These are phyloP conservation scores for Drosophila lacteicornis DNA, from an alignment of 1,140 invertebrate species.

Conservation along the genomic window DNA sequence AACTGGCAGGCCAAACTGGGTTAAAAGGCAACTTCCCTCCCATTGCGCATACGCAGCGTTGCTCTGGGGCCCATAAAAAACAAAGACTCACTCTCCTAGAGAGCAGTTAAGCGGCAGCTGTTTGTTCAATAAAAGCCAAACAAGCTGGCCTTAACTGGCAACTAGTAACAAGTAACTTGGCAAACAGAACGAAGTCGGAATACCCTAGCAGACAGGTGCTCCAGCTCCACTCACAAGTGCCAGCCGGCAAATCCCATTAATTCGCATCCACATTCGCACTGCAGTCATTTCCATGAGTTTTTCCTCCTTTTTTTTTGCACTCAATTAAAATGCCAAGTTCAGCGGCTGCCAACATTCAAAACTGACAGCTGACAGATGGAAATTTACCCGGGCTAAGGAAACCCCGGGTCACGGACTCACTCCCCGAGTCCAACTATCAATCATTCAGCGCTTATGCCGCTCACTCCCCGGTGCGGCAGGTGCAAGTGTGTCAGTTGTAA, in stretches of 20 bases:
- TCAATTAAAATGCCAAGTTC: slow-evolving; percentile 80
- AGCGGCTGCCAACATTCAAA: slow-evolving; percentile 64
- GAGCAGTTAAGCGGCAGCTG: slow-evolving; percentile 44
- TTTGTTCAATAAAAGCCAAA: slow-evolving; percentile 76
- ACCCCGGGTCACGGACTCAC: slow-evolving; percentile 50
- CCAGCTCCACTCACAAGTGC: slow-evolving; percentile 15
- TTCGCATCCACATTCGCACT: slow-evolving; percentile 38
- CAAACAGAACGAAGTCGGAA: slow-evolving; percentile 12
- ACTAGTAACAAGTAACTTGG: neutral
- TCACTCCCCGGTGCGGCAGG: slow-evolving; percentile 46
- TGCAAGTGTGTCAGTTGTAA: slow-evolving; percentile 64
- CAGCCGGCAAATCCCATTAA: slow-evolving; percentile 49
- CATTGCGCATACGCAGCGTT: slow-evolving; percentile 75
- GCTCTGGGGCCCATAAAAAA: slow-evolving; percentile 52
- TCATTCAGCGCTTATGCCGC: slow-evolving; percentile 45
- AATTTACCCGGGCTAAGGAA: slow-evolving; percentile 32
- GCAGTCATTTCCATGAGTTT: slow-evolving; percentile 26
- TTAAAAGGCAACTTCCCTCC: slow-evolving; percentile 45
- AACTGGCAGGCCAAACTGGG: slow-evolving; percentile 44
- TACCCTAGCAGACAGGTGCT: slow-evolving; percentile 8
- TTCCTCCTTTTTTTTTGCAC: slow-evolving; percentile 33
- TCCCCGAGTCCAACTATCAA: slow-evolving; percentile 53
- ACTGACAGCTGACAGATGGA: slow-evolving; percentile 79
- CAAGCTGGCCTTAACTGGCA: slow-evolving; percentile 14
- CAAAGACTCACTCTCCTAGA: slow-evolving; percentile 20